These are phyloP conservation scores for Leptodactylus fallax DNA, from an alignment of 2,797 vertebrate genomes.

Conservation along the genomic window DNA sequence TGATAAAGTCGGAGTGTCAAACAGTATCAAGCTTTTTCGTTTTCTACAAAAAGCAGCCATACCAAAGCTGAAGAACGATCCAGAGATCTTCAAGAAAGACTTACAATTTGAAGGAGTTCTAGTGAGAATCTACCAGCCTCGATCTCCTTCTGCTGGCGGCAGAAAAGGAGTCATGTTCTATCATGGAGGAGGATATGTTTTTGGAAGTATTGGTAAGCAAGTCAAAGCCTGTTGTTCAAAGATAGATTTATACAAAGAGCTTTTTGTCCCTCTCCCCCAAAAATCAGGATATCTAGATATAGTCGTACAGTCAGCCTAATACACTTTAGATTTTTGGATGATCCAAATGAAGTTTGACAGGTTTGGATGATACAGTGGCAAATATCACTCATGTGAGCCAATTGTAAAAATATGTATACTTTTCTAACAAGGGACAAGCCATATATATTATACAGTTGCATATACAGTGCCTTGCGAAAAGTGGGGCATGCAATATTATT, in stretches of 20 bases:
- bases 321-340: background rate
- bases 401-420: background rate
- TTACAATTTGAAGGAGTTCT: constrained; percentile 77
- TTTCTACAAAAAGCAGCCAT: background rate
- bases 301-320: background rate
- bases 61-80: constrained; percentile 65
- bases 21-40: background rate
- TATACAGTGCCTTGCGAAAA: no score
- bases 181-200: no score
- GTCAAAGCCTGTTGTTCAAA: no score
- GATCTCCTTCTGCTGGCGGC: constrained; percentile 64
- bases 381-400: background rate
- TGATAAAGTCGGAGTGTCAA: background rate
- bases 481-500: no score
- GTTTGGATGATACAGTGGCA: background rate
- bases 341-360: background rate
- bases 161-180: constrained; percentile 65
- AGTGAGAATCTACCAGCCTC: constrained; percentile 83
- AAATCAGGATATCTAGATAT: no score
- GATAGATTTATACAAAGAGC: no score
- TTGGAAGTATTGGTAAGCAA: no score
- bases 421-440: no score
- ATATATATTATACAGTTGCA: no score
- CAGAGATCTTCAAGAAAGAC: constrained; percentile 77
- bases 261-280: no score